A percentile compares a stretch with the other conserved stretches of the same genome.
These are phyloP conservation scores for Pogonocichla stellata DNA, from an alignment of 2,113 vertebrate genomes.

Conservation along the genomic window DNA sequence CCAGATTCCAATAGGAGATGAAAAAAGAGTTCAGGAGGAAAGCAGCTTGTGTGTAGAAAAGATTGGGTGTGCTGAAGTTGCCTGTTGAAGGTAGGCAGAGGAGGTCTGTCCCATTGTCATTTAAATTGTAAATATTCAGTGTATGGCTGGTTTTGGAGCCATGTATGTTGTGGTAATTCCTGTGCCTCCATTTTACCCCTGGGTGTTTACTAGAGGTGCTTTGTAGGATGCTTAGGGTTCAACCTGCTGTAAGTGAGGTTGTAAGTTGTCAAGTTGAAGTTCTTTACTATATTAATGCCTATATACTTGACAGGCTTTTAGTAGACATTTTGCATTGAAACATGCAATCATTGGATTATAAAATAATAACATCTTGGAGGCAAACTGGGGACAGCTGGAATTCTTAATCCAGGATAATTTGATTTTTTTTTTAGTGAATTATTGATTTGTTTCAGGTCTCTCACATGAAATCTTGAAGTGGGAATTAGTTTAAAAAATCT, in stretches of 20 bases:
- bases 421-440: neutral
- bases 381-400: neutral
- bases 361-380: neutral
- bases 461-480: neutral
- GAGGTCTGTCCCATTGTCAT: neutral
- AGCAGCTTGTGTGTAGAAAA: neutral
- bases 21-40: neutral
- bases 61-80: neutral
- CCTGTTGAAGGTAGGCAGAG: neutral
- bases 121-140: neutral
- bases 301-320: neutral
- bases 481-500: neutral
- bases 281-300: neutral
- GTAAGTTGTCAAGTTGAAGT: neutral
- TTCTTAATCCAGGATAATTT: neutral
- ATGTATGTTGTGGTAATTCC: fast-evolving
- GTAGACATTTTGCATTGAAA: neutral
- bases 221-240: neutral
- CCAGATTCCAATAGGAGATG: neutral
- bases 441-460: neutral
- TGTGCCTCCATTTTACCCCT: neutral
- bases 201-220: neutral
- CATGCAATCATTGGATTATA: neutral
- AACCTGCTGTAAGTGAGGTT: neutral
- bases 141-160: neutral